These are phyloP conservation scores for Eonycteris spelaea DNA, from an alignment of 2,113 vertebrate genomes.

Conservation along the genomic window DNA sequence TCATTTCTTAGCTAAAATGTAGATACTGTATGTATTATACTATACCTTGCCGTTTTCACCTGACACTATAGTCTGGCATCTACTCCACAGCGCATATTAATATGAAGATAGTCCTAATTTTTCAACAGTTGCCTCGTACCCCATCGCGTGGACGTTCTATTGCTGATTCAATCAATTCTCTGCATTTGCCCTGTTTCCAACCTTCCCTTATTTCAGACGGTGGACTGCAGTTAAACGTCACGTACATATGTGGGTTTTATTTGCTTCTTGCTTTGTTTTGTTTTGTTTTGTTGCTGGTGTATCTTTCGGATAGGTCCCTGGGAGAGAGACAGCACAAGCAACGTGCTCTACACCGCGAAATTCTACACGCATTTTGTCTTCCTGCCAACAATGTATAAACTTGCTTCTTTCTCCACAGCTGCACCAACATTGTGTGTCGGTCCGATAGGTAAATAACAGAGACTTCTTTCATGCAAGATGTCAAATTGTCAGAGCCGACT, in stretches of 20 bases:
- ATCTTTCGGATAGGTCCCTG: neutral
- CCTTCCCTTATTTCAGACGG: neutral
- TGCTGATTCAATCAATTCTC: neutral
- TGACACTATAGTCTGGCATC: neutral
- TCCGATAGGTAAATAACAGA: neutral
- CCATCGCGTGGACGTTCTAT: fast-evolving
- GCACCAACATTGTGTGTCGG: neutral
- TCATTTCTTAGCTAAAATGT: neutral
- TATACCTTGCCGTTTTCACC: neutral
- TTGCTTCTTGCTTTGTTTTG: neutral
- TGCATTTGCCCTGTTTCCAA: neutral
- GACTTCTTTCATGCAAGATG: neutral
- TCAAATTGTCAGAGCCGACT: neutral
- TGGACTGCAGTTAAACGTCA: neutral
- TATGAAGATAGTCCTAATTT: neutral
- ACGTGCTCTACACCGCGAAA: too few species aligned
- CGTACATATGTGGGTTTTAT: fast-evolving
- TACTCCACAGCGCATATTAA: too few species aligned
- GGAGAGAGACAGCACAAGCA: neutral
- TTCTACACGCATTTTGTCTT: neutral
- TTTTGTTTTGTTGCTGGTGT: neutral
- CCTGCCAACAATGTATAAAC: neutral
- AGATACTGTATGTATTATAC: neutral
- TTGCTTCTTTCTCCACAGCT: neutral
- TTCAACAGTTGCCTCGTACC: neutral